Evolutionary conservation across 2,113 vertebrate genomes (phyloP), one percentile per base, ranked within the genome.

Genomic region (Chionomys nivalis): DNA sequence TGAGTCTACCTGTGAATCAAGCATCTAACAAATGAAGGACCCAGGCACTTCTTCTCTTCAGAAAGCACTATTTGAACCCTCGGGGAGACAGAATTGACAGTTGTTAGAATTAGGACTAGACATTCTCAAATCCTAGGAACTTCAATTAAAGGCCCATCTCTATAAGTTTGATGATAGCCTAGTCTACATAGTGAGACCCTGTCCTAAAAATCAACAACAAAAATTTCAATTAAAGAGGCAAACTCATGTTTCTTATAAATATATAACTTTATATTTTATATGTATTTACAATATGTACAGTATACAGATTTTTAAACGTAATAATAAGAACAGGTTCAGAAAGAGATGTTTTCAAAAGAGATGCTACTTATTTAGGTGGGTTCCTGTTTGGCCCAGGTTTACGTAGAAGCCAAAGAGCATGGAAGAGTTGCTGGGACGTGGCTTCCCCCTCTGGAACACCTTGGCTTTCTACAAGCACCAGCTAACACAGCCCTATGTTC

Each of bases 271-370:
- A 97, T 77, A 81, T 89, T 96, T 96, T 98, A 93, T 61, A 89
- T 98, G 90, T 97, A 98, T 98, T 98, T 98, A 99, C 97, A 99
- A 88, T 96, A 98, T 97, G 90, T 98, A 98, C 96, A 98, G 55
- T 36, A 98, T 96, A 98, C 98, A 98, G 98, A 98, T 96, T 93
- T 94, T 97, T 66, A 49, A 76, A 89, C 73, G 79, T 97, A 85
- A 88, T 93, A 95, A 65, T 90, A 90, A 87, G 52, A 77, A 90
- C 58, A 85, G 61, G 87, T 94, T 94, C 94, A 36, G 95, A 96
- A 97, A 96, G 49, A 75, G 47, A 92, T 90, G 52, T 88, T 95
- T 97, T 83, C 72, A 89, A 89, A 95, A 97, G 33, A 49, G 81
- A 93, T 26, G 47, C 33, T 49, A 77, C 23, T n/a, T 68, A 94